Evolutionary conservation across 2,888 invertebrate genomes (phyloP).

Genomic region (Synanthedon andrenaeformis): DNA sequence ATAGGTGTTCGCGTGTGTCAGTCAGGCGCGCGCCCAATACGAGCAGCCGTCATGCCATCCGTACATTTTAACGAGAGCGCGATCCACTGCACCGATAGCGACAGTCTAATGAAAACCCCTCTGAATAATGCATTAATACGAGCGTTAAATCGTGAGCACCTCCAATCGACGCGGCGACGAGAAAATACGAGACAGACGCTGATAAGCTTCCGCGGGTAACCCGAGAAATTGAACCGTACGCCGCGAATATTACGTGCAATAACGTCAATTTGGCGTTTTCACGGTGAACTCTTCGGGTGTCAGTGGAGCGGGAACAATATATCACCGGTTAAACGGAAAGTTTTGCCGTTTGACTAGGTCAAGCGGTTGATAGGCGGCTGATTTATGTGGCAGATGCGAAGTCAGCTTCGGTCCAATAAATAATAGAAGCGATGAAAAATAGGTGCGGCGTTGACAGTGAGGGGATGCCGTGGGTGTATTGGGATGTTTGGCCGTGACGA

Average conservation of each 20-base stretch:
- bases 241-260: slow-evolving; percentile 17
- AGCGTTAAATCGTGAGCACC: slow-evolving; percentile 69
- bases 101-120: slow-evolving; percentile 66
- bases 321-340: slow-evolving; percentile 29
- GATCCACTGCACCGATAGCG: slow-evolving; percentile 59
- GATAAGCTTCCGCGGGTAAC: slow-evolving; percentile 54
- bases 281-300: slow-evolving; percentile 18
- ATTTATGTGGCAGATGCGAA: slow-evolving; percentile 22
- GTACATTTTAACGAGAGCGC: slow-evolving; percentile 67
- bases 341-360: slow-evolving; percentile 23
- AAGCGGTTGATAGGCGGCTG: slow-evolving; percentile 23
- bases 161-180: slow-evolving; percentile 53
- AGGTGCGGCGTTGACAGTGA: slow-evolving; percentile 15
- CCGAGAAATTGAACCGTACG: slow-evolving; percentile 37
- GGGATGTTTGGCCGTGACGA: slow-evolving; percentile 9
- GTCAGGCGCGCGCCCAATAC: slow-evolving; percentile 33
- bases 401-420: not conserved
- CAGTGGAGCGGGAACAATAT: slow-evolving; percentile 19
- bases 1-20: slow-evolving; percentile 40
- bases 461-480: slow-evolving; percentile 2
- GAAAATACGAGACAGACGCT: slow-evolving; percentile 55
- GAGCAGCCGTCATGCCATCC: slow-evolving; percentile 67
- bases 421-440: slow-evolving; percentile 21
- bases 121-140: slow-evolving; percentile 70
- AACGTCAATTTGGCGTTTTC: slow-evolving; percentile 32